These are phyloP conservation scores for Hypothenemus hampei DNA, from an alignment of 1,140 invertebrate species.

Conservation along the genomic window DNA sequence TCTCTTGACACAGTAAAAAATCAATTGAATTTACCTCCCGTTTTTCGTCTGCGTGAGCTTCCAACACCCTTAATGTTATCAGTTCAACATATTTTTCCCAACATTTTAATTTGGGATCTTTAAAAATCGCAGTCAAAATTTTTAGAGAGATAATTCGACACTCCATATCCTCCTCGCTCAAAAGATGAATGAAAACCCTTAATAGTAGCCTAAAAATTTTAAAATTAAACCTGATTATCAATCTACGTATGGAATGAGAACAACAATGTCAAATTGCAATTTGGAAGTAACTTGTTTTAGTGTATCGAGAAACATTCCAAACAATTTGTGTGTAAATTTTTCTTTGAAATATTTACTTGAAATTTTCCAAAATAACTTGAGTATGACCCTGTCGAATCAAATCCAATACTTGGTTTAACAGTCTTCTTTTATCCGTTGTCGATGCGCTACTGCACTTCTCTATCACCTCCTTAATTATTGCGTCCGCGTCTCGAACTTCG, in stretches of 20 bases:
- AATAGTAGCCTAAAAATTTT: conserved; percentile 58
- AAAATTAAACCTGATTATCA: conserved; percentile 8
- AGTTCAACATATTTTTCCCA: conserved; percentile 86
- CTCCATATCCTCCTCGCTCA: conserved; percentile 63
- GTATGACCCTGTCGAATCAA: conserved; percentile 48
- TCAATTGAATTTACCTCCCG: conserved; percentile 62
- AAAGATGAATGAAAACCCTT: conserved; percentile 66
- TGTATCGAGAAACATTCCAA: too few species aligned
- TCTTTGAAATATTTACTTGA: conserved; percentile 50
- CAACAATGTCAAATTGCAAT: too few species aligned
- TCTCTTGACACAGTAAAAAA: too few species aligned
- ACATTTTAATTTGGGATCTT: conserved; percentile 65
- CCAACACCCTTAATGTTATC: conserved; percentile 79
- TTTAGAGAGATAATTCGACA: conserved; percentile 67
- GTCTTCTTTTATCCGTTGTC: conserved; percentile 39
- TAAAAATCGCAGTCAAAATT: conserved; percentile 75
- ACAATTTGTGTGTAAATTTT: too few species aligned
- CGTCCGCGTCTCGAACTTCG: conserved; percentile 44
- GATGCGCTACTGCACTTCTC: conserved; percentile 40
- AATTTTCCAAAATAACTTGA: conserved; percentile 51
- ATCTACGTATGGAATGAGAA: conserved; percentile 5
- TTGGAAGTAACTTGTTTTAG: too few species aligned
- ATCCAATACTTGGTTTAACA: conserved; percentile 45
- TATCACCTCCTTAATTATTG: conserved; percentile 44
- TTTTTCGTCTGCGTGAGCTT: conserved; percentile 72